Base-by-base conservation (phyloP, 1,140 invertebrate species). In the Adelges cooleyi region DNA sequence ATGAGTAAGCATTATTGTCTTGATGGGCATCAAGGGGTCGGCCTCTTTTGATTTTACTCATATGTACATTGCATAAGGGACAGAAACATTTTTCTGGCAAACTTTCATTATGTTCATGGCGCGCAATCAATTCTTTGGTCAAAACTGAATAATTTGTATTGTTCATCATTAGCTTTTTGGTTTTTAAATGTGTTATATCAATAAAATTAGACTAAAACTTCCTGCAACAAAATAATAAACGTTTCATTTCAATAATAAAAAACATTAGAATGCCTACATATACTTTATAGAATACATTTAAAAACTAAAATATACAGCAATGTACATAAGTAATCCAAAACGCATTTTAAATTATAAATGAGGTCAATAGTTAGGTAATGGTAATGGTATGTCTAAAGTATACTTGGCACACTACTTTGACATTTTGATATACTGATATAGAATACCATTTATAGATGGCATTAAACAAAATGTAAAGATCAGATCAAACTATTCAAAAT, bases 71-170 rank as follows among this genome's bases (percentile, higher is more conserved):
- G 5, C 53, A 56, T 17, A 56, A 20, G 1, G 53, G 15, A 10
- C 53, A 56, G 25, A 56, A 22, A 56, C 53, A 56, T 25, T 56
- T 42, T 56, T 56, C 53, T 56, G 53, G 53, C 42, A 56, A 1
- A 42, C 6, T 25, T 56, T 23, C 53, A 13, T 56, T 40, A 42
- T 59, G 54, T 15, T 44, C 36, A 27, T 44, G 17, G 44, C 20
- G 18, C 17, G 18, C 44, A 2, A 44, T 46, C 22, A 59, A 42
- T 4, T 59, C 40, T 44, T 59, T 59, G 17, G 54, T 59, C 17
- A 59, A 20, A n/a, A 46, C 20, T 33, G 42, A 62, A 22, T 62
- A 48, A 18, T 17, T 29, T 33, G 29, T 62, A 62, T 48, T 62
- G 18, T 48, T 62, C 54, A 59, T 62, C 25, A 25, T 18, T 36